Evolutionary conservation across 2,113 vertebrate genomes (phyloP), one percentile per base, ranked within the genome.

Genomic region (Canis aureus): DNA sequence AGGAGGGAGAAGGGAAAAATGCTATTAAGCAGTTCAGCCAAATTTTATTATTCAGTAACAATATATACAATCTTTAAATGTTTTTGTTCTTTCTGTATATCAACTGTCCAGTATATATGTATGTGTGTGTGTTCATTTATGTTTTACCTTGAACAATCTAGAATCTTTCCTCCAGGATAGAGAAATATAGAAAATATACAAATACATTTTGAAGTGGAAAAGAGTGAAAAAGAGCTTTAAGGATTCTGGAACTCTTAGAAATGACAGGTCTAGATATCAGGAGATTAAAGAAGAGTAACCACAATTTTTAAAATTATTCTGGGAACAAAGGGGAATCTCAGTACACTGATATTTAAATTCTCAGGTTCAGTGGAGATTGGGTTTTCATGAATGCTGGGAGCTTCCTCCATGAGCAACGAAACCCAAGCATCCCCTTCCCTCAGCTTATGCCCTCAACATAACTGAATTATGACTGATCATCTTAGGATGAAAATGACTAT

Each of bases 391-490:
- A 51, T 69, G 76, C 94, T 71, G 55, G 79, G 79, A 88, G 64
- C 55, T 51, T 96, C 80, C 95, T 53, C 94, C 96, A 92, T 97
- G 89, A 97, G 83, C 95, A 55, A 22, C 0, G n/a, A 82, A 88
- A 89, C 82, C 94, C 53, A 35, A 59, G 57, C 60, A 57, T 80
- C 92, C 64, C 35, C 66, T 96, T 20, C 27, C 82, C 81, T 95
- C 96, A 88, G 93, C 71, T n/a, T 85, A 32, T 86, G 78, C 94
- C 89, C 94, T 91, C 81, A 38, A 96, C 95, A 98, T 98, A 98
- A 79, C 88, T 97, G 96, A 98, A 25, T 87, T 97, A 97, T 97
- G 97, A 86, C 84, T 97, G 97, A 86, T 78, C 92, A 22, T 94
- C 82, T 43, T 71, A 59, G 83, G 79, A 97, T 98, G 97, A 98